These are phyloP conservation scores for Hoplodrina ambigua DNA, from an alignment of 2,888 invertebrate species.

Conservation along the genomic window DNA sequence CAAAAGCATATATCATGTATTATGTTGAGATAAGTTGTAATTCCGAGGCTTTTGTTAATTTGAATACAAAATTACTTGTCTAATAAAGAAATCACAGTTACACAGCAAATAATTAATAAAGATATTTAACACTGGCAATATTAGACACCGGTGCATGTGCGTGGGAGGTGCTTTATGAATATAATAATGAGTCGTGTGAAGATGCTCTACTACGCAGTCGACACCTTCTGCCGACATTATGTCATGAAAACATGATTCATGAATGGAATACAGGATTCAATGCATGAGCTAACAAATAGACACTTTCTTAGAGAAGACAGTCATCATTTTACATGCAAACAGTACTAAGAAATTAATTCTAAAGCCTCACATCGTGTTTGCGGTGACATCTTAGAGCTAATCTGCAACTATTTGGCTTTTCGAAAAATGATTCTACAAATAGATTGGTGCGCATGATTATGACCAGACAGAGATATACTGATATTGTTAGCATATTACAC, in stretches of 20 bases:
- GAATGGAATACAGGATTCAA: constrained; percentile 44
- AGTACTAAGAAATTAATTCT: constrained; percentile 14
- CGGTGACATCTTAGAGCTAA: constrained; percentile 3
- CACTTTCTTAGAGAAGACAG: constrained; percentile 43
- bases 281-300: constrained; percentile 33
- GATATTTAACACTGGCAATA: constrained; percentile 7
- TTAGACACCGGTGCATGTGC: constrained; percentile 8
- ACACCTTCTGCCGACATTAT: constrained; percentile 31
- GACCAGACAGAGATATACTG: constrained; percentile 17
- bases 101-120: not conserved
- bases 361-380: constrained; percentile 18
- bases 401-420: constrained; percentile 25
- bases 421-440: constrained; percentile 16
- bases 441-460: constrained; percentile 25
- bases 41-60: not conserved
- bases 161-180: constrained; percentile 47
- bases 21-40: constrained; percentile 7
- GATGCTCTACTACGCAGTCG: constrained; percentile 23
- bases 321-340: constrained; percentile 22
- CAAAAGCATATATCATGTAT: not conserved
- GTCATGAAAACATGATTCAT: constrained; percentile 57
- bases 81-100: too few relatives aligned
- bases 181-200: constrained; percentile 45
- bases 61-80: not conserved
- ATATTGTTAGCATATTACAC: constrained; percentile 29